Evolutionary conservation across 2,797 vertebrate genomes (phyloP).

Genomic region (Pelochelys cantorii): DNA sequence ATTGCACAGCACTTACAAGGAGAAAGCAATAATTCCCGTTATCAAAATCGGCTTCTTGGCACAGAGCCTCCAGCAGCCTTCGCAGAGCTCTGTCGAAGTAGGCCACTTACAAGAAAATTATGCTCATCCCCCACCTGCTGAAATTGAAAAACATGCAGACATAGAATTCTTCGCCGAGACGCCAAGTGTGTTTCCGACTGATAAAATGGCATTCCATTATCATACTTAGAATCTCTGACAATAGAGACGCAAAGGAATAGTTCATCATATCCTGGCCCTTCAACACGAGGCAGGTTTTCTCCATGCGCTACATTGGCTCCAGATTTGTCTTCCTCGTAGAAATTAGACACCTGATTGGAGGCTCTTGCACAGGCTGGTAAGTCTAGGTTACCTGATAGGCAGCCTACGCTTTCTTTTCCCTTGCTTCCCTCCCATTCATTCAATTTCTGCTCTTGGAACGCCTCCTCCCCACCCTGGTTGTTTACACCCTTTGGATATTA

Average conservation of each 20-base stretch:
- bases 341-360: neutral
- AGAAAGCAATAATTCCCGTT: neutral
- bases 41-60: neutral
- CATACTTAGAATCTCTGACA: neutral
- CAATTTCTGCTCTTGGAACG: neutral
- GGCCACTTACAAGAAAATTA: neutral
- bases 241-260: neutral
- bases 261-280: neutral
- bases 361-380: accelerated
- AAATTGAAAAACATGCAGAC: neutral
- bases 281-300: neutral
- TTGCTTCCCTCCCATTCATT: neutral
- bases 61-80: neutral
- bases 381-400: neutral
- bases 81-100: accelerated
- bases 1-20: neutral
- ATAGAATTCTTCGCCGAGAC: neutral
- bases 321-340: neutral
- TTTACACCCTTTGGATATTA: neutral
- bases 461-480: accelerated
- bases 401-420: neutral
- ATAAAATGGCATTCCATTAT: neutral
- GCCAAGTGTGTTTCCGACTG: neutral
- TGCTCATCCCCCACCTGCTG: neutral
- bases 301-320: neutral